Percentiles rank a stretch among this genome's conserved stretches.
These are phyloP conservation scores for Geopemphigus sp. DNA, from an alignment of 1,140 invertebrate species.

Conservation along the genomic window DNA sequence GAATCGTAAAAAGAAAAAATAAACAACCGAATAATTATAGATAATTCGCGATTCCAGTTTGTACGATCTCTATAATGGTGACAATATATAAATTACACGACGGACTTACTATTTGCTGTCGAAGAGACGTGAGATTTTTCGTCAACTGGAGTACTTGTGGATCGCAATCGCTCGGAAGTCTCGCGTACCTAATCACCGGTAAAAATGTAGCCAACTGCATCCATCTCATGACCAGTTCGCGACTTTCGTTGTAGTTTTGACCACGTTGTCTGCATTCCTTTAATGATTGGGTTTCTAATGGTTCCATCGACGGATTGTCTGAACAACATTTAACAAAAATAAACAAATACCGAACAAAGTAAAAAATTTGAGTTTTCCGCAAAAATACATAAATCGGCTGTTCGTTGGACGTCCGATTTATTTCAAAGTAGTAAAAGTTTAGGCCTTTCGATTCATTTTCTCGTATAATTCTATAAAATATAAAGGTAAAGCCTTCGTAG, in stretches of 20 bases:
- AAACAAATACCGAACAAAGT: no score
- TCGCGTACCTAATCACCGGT: slow-evolving; percentile 87
- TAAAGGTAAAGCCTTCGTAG: no score
- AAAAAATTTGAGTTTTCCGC: no score
- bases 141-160: slow-evolving; percentile 73
- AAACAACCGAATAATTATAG: no score
- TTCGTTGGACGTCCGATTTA: no score
- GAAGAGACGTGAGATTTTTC: slow-evolving; percentile 70
- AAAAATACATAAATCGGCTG: no score
- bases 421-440: no score
- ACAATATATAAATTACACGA: no score
- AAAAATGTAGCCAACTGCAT: slow-evolving; percentile 89
- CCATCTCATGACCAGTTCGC: slow-evolving; percentile 91
- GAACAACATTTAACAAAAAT: slow-evolving; percentile 8
- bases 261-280: slow-evolving; percentile 26
- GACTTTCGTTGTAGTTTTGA: slow-evolving; percentile 22
- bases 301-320: slow-evolving; percentile 18
- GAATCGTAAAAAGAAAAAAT: background rate
- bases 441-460: no score
- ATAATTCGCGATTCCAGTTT: no score
- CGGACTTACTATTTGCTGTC: slow-evolving; percentile 67
- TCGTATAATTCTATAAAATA: no score
- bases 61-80: no score
- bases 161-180: slow-evolving; percentile 83
- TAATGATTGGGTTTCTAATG: slow-evolving; percentile 8